Percentiles rank a stretch among this genome's conserved stretches.
Evolutionary conservation across 2,888 invertebrate species (phyloP).

Genomic region (Epinotia brunnichana): DNA sequence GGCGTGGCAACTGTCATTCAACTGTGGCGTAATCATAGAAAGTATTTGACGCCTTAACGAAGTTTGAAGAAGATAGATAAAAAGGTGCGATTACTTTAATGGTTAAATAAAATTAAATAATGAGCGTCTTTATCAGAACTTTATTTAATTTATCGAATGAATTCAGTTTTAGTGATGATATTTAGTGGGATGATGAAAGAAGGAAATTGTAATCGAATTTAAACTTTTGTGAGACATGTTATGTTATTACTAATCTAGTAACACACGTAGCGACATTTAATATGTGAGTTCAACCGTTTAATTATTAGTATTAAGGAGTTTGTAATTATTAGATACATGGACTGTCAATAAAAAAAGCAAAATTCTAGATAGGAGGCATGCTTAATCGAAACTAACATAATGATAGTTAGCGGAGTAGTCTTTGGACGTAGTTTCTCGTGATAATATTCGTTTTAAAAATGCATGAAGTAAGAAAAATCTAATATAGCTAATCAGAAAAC

Average conservation of each 20-base stretch:
- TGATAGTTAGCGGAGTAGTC: background rate
- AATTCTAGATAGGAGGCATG: background rate
- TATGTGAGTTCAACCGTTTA: too few relatives aligned
- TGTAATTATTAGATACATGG: too few relatives aligned
- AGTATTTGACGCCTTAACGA: conserved; percentile 34
- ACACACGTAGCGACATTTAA: too few relatives aligned
- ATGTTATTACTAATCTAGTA: too few relatives aligned
- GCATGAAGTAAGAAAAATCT: background rate
- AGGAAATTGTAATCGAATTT: background rate
- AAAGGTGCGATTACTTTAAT: conserved; percentile 23
- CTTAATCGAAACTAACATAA: background rate
- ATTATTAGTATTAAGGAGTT: too few relatives aligned
- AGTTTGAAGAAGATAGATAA: conserved; percentile 37
- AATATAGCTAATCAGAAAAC: background rate
- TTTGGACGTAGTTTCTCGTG: background rate
- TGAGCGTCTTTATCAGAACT: background rate
- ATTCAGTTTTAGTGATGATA: background rate
- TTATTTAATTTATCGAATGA: background rate
- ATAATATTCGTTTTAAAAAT: background rate
- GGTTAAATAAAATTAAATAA: conserved; percentile 17
- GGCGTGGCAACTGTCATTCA: conserved; percentile 18
- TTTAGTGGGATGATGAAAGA: background rate
- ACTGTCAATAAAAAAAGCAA: background rate
- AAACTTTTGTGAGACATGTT: too few relatives aligned
- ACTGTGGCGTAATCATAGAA: conserved; percentile 33